Evolutionary conservation across 2,113 vertebrate genomes (phyloP).

Genomic region (Amphiprion ocellaris): DNA sequence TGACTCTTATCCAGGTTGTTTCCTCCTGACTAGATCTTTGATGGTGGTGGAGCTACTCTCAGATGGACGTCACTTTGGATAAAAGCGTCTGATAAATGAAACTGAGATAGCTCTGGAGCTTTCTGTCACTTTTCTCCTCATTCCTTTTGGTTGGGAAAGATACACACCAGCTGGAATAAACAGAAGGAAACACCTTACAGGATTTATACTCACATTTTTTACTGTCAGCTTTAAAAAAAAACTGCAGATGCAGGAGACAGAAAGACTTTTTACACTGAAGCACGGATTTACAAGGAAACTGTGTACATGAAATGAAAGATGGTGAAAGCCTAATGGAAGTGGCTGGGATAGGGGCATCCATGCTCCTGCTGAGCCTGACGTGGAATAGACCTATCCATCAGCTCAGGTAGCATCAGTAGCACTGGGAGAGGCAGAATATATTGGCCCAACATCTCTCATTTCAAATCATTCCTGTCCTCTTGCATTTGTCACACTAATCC

Average conservation of each 20-base stretch:
- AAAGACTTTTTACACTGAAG: conserved; percentile 5
- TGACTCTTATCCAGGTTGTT: too few species aligned
- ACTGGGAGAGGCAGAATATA: neutral
- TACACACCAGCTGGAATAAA: neutral
- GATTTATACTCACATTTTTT: neutral
- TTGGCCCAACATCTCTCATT: conserved; percentile 23
- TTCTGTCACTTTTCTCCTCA: neutral
- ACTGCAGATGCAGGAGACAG: neutral
- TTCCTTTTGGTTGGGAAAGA: neutral
- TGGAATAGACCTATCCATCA: conserved; percentile 47
- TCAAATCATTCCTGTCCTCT: conserved; percentile 36
- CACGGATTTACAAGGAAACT: neutral
- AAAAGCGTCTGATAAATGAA: too few species aligned
- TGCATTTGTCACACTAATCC: conserved; percentile 37
- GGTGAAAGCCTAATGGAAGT: conserved; percentile 50
- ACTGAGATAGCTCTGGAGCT: neutral
- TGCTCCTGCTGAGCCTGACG: conserved; percentile 41
- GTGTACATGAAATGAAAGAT: conserved; percentile 34
- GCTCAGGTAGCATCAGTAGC: conserved; percentile 7
- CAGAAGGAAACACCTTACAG: neutral
- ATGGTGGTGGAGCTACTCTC: too few species aligned
- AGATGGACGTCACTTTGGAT: too few species aligned
- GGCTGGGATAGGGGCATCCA: conserved; percentile 14
- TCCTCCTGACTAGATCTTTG: too few species aligned
- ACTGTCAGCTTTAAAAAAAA: neutral